Base-by-base conservation (phyloP, 2,113 vertebrate species). In the Oryzias melastigma region DNA sequence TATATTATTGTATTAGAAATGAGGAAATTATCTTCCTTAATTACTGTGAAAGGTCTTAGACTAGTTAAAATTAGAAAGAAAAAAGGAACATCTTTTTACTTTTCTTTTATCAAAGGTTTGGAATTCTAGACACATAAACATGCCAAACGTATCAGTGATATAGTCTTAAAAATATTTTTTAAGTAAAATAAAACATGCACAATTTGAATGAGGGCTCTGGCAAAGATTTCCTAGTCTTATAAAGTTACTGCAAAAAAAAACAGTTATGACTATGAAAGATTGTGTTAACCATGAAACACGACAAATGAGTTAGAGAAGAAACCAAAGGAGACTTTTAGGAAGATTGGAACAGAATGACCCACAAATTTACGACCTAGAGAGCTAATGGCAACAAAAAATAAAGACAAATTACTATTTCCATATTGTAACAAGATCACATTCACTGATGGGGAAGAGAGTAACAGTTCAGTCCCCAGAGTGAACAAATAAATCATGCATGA, bases 381-480 rank as follows among this genome's bases (percentile, higher is more conserved):
- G 85, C 82, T 85, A 88, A 88, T 68, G 64, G 60, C 63, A 68
- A 80, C 77, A 75, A 89, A 35, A 90, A 88, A 91, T 90, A 89
- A 90, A 90, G 87, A 91, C 85, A 85, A 90, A 90, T 88, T 82
- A 78, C 85, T 54, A 10, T 42, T 55, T 77, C 53, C 45, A 83
- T 80, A 75, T 77, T 75, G 81, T 76, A 75, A 77, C 81, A 80
- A 87, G 80, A 89, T 91, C 88, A 82, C 81, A 88, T 90, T 90
- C 82, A 83, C 76, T 78, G 87, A 82, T 71, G 67, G 85, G 69
- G 80, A 71, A 82, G 77, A 82, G 78, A 83, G 80, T 68, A 91
- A 83, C 83, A 83, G 74, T 84, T 85, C 56, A 78, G 77, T 90
- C 84, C 83, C 81, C 47, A 58, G 83, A 77, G 80, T 80, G 57